Evolutionary conservation across 35 echinoderm and acorn worm species (phyloP), one percentile per base, ranked within the genome.

Genomic region (Anneissia japonica): DNA sequence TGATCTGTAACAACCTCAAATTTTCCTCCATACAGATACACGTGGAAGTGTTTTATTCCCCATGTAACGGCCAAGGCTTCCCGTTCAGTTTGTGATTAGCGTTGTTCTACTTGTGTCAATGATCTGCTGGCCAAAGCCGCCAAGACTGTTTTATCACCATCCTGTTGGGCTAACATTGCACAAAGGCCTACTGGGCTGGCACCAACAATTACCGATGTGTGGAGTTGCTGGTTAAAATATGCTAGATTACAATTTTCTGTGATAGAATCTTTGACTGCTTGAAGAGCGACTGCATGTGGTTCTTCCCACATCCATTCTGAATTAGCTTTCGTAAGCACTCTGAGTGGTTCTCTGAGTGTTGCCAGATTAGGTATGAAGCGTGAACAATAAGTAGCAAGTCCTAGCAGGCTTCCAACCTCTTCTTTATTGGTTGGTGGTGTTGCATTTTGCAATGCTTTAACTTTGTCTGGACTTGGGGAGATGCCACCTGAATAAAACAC

Each of bases 1-100:
- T 95, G 89, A 80, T 94, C 92, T 16, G 91, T 90, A 9, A 87
- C 73, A 0, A 90, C 74, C 0, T 21, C 74, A 79, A 93, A 93
- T 0, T 31, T 35, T 0, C 73, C 79, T 16, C 91, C 87, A 39
- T 77, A 89, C 39, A 93, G 11, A 74, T 89, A 93, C 21, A 93
- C 1, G 39, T 93, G 81, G 37, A 93, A 93, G 35, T 81, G 81
- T 0, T 7, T 14, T 30, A 38, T 28, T 0, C 17, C 86, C 86
- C 86, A 93, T 72, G 82, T 85, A 13, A 93, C 46, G 12, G 86
- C 91, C 4, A 89, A 41, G 0, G 86, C 86, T 72, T 93, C 86
- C 5, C 91, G 46, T 51, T 93, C 91, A 1, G 81, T 93, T 41
- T 93, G 91, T 9, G 86, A 76, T 34, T 89, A 93, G 0, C 86